Evolutionary conservation across 2,888 invertebrate species (phyloP).

Genomic region (Meteorus colon): DNA sequence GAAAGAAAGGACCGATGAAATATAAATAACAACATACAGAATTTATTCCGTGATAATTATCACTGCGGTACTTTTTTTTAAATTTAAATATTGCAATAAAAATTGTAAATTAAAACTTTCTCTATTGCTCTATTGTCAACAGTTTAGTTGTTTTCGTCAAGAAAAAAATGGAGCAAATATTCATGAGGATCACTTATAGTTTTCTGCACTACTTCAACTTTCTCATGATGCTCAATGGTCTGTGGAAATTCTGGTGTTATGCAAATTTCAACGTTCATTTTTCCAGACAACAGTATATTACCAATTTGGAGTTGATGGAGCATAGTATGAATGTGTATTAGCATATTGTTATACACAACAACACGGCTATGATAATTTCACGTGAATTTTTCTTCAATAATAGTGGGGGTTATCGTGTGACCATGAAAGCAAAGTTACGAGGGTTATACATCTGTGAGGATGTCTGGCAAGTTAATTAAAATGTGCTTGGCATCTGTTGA

Average conservation of each 20-base stretch:
- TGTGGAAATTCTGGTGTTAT: not conserved
- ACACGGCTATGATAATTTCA: not conserved
- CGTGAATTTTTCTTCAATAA: constrained; percentile 18
- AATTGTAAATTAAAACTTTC: constrained; percentile 17
- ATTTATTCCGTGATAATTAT: not conserved
- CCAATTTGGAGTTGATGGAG: not conserved
- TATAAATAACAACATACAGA: not conserved
- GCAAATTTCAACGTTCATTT: not conserved
- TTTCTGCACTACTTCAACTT: constrained; percentile 8
- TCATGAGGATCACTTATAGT: constrained; percentile 1
- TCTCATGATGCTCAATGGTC: constrained; percentile 3
- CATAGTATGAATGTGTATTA: not conserved
- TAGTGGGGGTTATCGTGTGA: constrained; percentile 49
- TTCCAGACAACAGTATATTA: not conserved
- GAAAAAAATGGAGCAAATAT: constrained; percentile 2
- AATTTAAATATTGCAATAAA: constrained; percentile 1
- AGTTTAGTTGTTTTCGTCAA: constrained; percentile 15
- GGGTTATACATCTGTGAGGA: constrained; percentile 68
- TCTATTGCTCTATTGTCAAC: constrained; percentile 31
- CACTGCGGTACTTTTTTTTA: not conserved
- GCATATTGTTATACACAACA: not conserved
- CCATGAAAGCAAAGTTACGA: constrained; percentile 52
- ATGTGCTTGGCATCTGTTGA: constrained; percentile 70
- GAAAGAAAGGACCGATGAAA: not conserved
- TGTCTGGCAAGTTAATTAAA: constrained; percentile 70